Evolutionary conservation across 2,888 invertebrate genomes (phyloP).

Genomic region (Eubasilissa splendida): DNA sequence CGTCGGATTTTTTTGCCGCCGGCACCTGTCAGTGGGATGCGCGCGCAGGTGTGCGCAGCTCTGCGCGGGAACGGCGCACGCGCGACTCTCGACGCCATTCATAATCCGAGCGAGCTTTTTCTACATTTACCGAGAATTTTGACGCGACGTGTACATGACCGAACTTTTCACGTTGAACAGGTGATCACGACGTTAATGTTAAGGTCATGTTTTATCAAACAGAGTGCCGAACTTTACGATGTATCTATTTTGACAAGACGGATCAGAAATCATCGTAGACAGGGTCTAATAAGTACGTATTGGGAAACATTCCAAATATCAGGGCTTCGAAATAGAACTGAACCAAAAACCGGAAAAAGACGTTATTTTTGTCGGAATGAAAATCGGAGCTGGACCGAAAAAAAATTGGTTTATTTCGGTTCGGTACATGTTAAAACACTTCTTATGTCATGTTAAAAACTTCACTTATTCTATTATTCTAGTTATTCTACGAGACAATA

Average conservation of each 20-base stretch:
- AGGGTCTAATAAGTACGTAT: no score
- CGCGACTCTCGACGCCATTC: constrained; percentile 16
- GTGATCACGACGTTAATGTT: constrained; percentile 5
- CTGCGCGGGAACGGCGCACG: constrained; percentile 9
- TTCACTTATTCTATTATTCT: no score
- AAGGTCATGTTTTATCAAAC: constrained; percentile 13
- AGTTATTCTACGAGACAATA: no score
- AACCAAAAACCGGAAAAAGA: no score
- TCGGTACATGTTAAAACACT: no score
- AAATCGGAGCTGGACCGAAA: no score
- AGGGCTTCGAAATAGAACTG: no score
- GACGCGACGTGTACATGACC: not conserved
- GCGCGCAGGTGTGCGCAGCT: constrained; percentile 24
- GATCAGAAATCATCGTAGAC: not conserved
- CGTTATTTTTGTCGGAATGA: no score
- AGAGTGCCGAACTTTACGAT: not conserved
- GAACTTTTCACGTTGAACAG: not conserved
- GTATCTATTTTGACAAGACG: not conserved
- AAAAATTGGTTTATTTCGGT: no score
- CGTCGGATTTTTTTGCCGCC: constrained; percentile 15
- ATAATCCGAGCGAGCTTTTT: constrained; percentile 15
- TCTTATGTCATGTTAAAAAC: no score
- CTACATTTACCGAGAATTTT: not conserved
- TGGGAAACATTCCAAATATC: no score
- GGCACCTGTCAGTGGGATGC: constrained; percentile 29